Percentiles rank a stretch among this genome's conserved stretches.
phyloP scores from a whole-genome alignment of 2,113 vertebrate species.

The Uria lomvia region DNA sequence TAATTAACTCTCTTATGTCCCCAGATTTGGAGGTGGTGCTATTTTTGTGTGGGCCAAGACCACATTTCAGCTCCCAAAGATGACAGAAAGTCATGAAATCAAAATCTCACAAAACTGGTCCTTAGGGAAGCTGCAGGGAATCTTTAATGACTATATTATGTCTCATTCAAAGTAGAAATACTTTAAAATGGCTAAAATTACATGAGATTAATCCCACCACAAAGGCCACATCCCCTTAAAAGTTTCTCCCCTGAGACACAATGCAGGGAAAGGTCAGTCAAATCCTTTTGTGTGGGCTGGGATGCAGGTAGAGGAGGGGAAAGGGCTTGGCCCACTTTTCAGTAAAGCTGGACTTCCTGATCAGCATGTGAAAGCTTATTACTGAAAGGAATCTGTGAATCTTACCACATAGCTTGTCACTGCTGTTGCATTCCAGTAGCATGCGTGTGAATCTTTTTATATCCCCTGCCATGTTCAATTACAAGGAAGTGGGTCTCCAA shows the following conservation, averaged over 20 bases:
- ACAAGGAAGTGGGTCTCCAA: background rate
- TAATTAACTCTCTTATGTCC: background rate
- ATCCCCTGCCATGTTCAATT: slow-evolving; percentile 7
- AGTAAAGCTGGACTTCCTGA: background rate
- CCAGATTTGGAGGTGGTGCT: background rate
- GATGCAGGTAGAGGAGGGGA: background rate
- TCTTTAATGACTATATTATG: background rate
- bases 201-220: background rate
- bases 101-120: background rate
- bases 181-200: background rate
- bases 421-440: slow-evolving; percentile 70
- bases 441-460: slow-evolving; percentile 16
- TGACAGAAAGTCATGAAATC: background rate
- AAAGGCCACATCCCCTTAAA: background rate
- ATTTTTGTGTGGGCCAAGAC: background rate
- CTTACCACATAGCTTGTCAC: slow-evolving; percentile 74
- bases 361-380: background rate
- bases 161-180: background rate
- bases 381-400: background rate
- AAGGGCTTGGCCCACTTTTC: background rate
- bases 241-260: background rate
- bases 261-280: background rate
- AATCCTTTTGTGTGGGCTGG: background rate
- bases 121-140: background rate
- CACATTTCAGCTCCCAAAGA: background rate